Evolutionary conservation across 2,797 vertebrate genomes (phyloP).

Genomic region (Discoglossus pictus): DNA sequence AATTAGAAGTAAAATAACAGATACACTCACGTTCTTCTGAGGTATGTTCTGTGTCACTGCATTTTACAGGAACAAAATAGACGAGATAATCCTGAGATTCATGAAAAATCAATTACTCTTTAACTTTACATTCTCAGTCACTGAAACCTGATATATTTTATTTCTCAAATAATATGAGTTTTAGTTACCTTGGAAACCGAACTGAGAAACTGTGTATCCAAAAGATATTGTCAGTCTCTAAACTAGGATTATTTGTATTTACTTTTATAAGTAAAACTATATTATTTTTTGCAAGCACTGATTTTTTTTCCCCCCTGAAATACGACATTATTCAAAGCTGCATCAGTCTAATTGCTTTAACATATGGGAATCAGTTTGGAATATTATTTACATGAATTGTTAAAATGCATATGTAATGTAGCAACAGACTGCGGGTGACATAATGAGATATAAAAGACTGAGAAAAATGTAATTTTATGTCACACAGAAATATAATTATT

Average conservation of each 20-base stretch:
- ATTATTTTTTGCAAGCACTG: too few species aligned
- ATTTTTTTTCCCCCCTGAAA: background rate
- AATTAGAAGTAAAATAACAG: constrained; percentile 57
- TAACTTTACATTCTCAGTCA: constrained; percentile 63
- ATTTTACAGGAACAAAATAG: constrained; percentile 54
- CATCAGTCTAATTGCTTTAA: constrained; percentile 54
- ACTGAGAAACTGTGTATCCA: constrained; percentile 65
- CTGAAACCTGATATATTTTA: constrained; percentile 70
- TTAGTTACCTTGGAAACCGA: constrained; percentile 76
- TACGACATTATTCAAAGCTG: background rate
- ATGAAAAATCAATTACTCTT: constrained; percentile 70
- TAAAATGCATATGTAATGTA: background rate
- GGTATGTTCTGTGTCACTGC: constrained; percentile 39
- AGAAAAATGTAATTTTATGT: background rate
- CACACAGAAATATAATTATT: too few species aligned
- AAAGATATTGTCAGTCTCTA: constrained; percentile 62
- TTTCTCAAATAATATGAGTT: constrained; percentile 67
- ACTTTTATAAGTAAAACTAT: constrained; percentile 33
- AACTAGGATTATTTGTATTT: constrained; percentile 71
- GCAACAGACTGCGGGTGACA: constrained; percentile 4
- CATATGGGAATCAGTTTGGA: background rate
- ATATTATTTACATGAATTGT: background rate
- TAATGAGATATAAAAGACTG: background rate
- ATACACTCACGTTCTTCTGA: constrained; percentile 43
- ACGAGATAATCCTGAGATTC: constrained; percentile 56